Conservation (phyloP, 2,888 invertebrate genomes). For the Leptopilina drosophilae region DNA sequence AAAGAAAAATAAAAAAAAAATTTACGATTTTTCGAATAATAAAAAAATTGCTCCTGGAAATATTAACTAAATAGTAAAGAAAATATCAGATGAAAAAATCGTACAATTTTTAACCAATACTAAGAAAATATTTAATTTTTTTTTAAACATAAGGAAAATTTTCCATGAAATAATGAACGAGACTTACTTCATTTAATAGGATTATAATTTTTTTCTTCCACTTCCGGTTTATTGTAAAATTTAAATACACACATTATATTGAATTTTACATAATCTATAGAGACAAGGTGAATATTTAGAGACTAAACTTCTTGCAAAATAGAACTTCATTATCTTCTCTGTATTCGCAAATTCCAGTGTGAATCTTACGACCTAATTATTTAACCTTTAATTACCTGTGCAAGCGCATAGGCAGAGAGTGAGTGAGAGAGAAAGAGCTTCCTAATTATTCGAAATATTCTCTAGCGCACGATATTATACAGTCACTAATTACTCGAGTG, state of each 20-base stretch:
- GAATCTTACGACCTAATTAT: slow-evolving; percentile 31
- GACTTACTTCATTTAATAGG: too few relatives aligned
- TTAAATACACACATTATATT: background rate
- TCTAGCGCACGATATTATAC: slow-evolving; percentile 21
- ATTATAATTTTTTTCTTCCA: too few relatives aligned
- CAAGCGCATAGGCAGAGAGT: background rate
- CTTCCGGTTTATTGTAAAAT: too few relatives aligned
- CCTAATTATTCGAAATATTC: slow-evolving; percentile 34
- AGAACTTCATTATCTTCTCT: slow-evolving; percentile 15
- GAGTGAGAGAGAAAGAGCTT: background rate
- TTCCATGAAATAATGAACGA: too few relatives aligned
- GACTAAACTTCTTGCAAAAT: background rate
- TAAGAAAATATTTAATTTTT: too few relatives aligned
- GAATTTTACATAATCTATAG: background rate
- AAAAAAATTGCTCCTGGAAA: too few relatives aligned
- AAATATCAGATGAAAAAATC: too few relatives aligned
- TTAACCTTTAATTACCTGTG: slow-evolving; percentile 34
- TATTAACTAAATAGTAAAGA: too few relatives aligned
- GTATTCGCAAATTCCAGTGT: background rate
- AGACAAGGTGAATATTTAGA: background rate
- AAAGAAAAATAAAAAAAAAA: too few relatives aligned
- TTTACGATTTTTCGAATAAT: too few relatives aligned
- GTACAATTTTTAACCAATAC: too few relatives aligned
- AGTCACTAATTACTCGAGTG: slow-evolving; percentile 28
- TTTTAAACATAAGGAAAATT: too few relatives aligned